A percentile compares a stretch with the other conserved stretches of the same genome.
phyloP scores from a whole-genome alignment of 2,888 invertebrate species.

The Calameuta filiformis region DNA sequence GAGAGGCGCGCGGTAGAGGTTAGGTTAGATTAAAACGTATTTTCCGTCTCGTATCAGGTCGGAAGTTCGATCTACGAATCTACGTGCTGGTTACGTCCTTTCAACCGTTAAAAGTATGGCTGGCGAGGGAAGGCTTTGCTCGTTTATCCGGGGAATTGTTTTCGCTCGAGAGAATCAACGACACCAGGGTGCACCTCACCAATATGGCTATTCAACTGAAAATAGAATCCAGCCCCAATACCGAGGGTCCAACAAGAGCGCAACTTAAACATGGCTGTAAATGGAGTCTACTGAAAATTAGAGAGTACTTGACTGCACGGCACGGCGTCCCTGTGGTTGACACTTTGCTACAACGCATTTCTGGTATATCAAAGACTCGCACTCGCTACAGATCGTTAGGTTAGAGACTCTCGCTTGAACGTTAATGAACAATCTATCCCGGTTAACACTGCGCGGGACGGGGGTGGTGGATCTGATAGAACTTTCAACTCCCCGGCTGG shows the following conservation, averaged over 20 bases:
- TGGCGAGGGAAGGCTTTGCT: slow-evolving; percentile 74
- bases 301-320: slow-evolving; percentile 69
- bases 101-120: slow-evolving; percentile 67
- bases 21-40: not conserved
- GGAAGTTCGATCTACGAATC: slow-evolving; percentile 73
- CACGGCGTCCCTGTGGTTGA: slow-evolving; percentile 69
- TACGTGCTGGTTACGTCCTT: slow-evolving; percentile 72
- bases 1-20: not conserved
- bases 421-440: not conserved
- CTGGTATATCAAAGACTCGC: slow-evolving; percentile 43
- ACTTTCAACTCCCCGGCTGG: not conserved
- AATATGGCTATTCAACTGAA: slow-evolving; percentile 70
- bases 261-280: slow-evolving; percentile 67
- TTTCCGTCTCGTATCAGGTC: slow-evolving; percentile 68
- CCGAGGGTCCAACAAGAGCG: slow-evolving; percentile 9
- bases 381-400: not conserved
- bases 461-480: not conserved
- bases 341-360: slow-evolving; percentile 66
- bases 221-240: slow-evolving; percentile 23
- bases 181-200: slow-evolving; percentile 71
- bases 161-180: slow-evolving; percentile 70
- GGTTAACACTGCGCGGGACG: not conserved
- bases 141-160: slow-evolving; percentile 71
- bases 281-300: slow-evolving; percentile 69
- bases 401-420: not conserved